Evolutionary conservation across 2,888 invertebrate genomes (phyloP), one percentile per base, ranked within the genome.

Genomic region (Lochmaea crataegi): DNA sequence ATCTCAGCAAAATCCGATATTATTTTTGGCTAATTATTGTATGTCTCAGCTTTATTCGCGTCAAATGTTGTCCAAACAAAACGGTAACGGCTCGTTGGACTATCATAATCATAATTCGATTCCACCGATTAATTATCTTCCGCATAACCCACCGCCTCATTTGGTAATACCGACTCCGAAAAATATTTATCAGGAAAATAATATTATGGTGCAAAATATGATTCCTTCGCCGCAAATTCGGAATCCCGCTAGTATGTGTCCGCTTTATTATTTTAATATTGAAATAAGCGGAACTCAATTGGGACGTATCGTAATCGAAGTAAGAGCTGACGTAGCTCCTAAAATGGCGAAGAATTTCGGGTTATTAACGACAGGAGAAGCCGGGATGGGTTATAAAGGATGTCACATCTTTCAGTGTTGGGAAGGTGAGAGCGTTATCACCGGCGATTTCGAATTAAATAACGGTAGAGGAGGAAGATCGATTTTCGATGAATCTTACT

Each of bases 361-460:
- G 68, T 90, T 92, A 26, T 87, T 94, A 61, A 89, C 92, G 22
- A 92, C 92, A 11, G 93, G 94, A 64, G 94, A 94, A 82, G 89
- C 91, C 45, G 94, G 94, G 38, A 90, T 92, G 81, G 93, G 94
- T 61, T 94, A 94, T 86, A 93, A 92, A 81, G 94, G 94, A 56
- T 94, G 94, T 85, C 89, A 91, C 80, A 92, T 94, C 80, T 94
- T 94, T 86, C 94, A 94, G 84, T 94, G 94, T 83, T 94, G 94
- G 94, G 93, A 92, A 81, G 92, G 92, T 77, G 94, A 94, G 85
- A 94, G 94, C 84, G 92, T 94, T 64, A 94, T 94, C 79, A 93
- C 93, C 16, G 94, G 94, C 22, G 94, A 94, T 86, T 94, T 94
- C 85, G 94, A 94, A 85, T 86, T 92, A 79, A 94, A 94, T 86